Conservation (phyloP, 2,888 invertebrate genomes). For the Coenonympha arcania region DNA sequence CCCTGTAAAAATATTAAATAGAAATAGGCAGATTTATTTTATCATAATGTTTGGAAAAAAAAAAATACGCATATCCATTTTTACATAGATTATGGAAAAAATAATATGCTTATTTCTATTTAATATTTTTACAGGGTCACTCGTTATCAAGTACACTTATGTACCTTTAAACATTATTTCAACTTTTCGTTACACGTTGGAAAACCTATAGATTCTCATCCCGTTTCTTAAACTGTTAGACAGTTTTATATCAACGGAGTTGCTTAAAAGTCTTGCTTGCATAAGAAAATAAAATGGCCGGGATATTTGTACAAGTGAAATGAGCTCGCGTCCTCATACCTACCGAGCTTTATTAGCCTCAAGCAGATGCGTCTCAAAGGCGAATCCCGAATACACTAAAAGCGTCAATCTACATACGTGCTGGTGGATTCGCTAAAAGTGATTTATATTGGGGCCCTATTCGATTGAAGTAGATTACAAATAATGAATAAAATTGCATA, state of each 20-base stretch:
- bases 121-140: no score
- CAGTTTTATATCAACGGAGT: background rate
- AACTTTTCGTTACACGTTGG: no score
- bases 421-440: constrained; percentile 71
- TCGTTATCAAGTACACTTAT: no score
- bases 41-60: no score
- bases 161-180: no score
- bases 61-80: no score
- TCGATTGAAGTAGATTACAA: constrained; percentile 74
- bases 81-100: no score
- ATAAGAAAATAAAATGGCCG: constrained; percentile 47
- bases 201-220: no score
- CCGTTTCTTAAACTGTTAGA: background rate
- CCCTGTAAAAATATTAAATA: no score
- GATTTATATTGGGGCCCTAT: constrained; percentile 70
- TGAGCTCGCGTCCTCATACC: constrained; percentile 60
- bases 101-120: no score
- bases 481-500: constrained; percentile 75
- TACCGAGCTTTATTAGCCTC: constrained; percentile 58
- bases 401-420: constrained; percentile 71
- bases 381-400: constrained; percentile 69
- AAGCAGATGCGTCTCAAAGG: constrained; percentile 46
- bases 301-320: constrained; percentile 70
- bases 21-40: no score
- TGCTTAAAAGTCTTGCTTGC: constrained; percentile 43